Conservation (phyloP, 1,140 invertebrate genomes). For the Pectinophora gossypiella region DNA sequence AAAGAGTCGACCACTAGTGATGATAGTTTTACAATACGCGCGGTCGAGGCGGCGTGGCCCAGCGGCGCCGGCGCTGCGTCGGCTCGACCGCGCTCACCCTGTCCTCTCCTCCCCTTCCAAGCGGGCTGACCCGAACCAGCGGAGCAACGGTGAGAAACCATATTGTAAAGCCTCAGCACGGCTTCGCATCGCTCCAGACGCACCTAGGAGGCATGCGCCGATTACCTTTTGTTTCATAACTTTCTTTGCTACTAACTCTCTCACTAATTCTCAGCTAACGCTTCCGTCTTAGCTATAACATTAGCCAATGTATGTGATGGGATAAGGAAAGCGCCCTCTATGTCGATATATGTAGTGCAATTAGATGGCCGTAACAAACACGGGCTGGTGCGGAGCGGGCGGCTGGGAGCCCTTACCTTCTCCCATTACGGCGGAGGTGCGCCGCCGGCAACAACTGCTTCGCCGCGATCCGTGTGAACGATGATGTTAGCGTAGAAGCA, state of each 20-base stretch:
- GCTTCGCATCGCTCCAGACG: constrained; percentile 63
- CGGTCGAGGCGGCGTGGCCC: constrained; percentile 38
- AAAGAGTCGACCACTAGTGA: constrained; percentile 66
- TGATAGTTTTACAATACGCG: constrained; percentile 49
- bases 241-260: constrained; percentile 59
- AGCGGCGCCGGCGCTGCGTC: constrained; percentile 24
- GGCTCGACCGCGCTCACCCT: constrained; percentile 41
- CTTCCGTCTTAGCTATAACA: constrained; percentile 57
- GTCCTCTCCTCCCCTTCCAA: constrained; percentile 36
- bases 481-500: constrained; percentile 49
- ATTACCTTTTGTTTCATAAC: constrained; percentile 48
- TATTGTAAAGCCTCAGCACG: constrained; percentile 62
- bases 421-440: constrained; percentile 77
- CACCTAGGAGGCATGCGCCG: constrained; percentile 57
- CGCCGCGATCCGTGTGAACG: constrained; percentile 51
- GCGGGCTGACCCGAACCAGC: constrained; percentile 53
- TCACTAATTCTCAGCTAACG: constrained; percentile 57
- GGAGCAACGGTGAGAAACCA: constrained; percentile 69
- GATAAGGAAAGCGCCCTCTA: constrained; percentile 80
- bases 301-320: constrained; percentile 75
- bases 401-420: constrained; percentile 76
- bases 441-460: constrained; percentile 63
- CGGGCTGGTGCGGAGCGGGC: constrained; percentile 58
- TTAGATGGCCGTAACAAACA: constrained; percentile 39
- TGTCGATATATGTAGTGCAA: constrained; percentile 49